Base-by-base conservation (phyloP, 2,113 vertebrate genomes). In the Antechinus stuartii region DNA sequence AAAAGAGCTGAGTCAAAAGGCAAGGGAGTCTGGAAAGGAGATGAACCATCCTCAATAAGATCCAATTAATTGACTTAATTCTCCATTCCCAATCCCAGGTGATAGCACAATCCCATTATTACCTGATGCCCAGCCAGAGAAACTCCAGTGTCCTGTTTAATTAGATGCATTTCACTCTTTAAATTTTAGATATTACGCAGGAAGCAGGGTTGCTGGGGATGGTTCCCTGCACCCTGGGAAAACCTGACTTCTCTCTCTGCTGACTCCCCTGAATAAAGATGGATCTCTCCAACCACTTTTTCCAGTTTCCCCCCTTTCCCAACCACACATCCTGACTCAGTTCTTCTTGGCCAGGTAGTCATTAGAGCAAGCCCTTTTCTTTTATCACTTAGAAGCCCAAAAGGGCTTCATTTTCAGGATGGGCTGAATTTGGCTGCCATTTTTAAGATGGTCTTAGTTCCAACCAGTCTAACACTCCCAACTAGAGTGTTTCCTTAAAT, bases 101-200 rank as follows among this genome's bases (percentile, higher is more conserved):
- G 35, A 46, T 46, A 24, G 49, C 95, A 50, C 90, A 16, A 0
- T 93, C 93, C 25, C 68, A 90, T 57, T 91, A 25, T 52, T 24
- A 30, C 47, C 68, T 42, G 26, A 91, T 76, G 91, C 23, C 11
- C 57, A 57, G 55, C 92, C 93, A 42, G 89, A 46, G 68, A 95
- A 42, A 0, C 23, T 50, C 25, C 5, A 25, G 14, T 26, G 1
- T 14, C 12, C 94, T 94, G 53, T 35, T 93, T 95, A n/a, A 35
- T 90, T 95, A 93, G 68, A 26, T 90, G 35, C 47, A 8, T 96
- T 94, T 95, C 24, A 0, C 57, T 94, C 55, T 90, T 94, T 95
- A 76, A 96, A 96, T 92, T 68, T 22, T 3, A 50, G 68, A 55
- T 93, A 23, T 12, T n/a, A 9, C 92, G 93, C 9, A 23, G 89